Evolutionary conservation across 23 tunicate genomes (phyloP), one percentile per base, ranked within the genome.

Genomic region (Ciona savignyi): DNA sequence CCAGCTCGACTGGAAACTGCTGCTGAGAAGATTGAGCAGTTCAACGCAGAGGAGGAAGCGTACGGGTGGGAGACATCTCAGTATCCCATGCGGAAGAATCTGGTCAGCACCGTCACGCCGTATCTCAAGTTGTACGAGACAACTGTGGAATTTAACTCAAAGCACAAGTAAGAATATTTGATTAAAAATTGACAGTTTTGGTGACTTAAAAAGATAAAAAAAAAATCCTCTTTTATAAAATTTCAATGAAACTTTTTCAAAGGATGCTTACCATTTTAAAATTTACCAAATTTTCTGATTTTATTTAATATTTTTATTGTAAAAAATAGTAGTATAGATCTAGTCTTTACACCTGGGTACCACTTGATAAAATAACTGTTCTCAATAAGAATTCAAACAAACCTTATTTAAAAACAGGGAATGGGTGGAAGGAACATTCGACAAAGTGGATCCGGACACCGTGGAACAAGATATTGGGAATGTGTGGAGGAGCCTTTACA

Each of bases 21-120:
- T 2, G 80, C 93, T 24, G 99, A 94, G 56, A 87, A 86, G 49
- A 94, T 94, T 74, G 99, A 94, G 70, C 95, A 86, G 62, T 94
- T 94, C 72, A 94, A 94, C 66, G 32, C 71, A 0, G 99, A 94
- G 68, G 99, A 94, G 74, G 99, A 94, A 66, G 91, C 99, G 9
- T 94, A 79, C 73, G 95, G 99, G 24, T 94, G 99, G 99, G 99
- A 94, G 9, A 65, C 67, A 48, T 88, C 96, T 30, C 89, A 86
- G 48, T 94, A 94, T 87, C 99, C 99, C 11, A 68, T 89, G 2
- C 69, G 95, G 6, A 91, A 91, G 49, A 32, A 72, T 3, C 93
- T 91, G 22, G 97, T 86, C 29, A 29, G 67, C 66, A 84, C 93
- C 29, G 62, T 84, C 27, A 73, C 88, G 6, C 99, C 99, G 27